Evolutionary conservation across 2,888 invertebrate genomes (phyloP), one percentile per base, ranked within the genome.

Genomic region (Monochamus alternatus): DNA sequence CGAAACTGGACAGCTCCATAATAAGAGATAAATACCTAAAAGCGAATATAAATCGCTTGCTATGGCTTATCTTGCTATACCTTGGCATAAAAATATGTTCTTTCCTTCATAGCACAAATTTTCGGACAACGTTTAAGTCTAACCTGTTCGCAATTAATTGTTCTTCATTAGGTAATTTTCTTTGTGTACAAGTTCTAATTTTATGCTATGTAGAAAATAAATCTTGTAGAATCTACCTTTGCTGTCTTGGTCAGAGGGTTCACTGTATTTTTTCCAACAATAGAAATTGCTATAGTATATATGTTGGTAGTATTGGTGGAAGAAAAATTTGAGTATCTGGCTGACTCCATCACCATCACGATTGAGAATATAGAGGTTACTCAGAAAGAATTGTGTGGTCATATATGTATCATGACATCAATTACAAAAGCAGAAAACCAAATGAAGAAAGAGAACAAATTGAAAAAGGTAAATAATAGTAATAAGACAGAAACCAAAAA

Each of bases 311-410:
- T 43, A 43, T 5, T 66, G 43, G 58, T 65, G 10, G 63, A 44
- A 44, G 10, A 65, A 5, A 73, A 55, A 59, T 66, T 73, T 58
- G 73, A 73, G 1, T 58, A 73, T 55, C 44, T 73, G 10, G 43
- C 65, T 10, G 59, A 66, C 52, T 32, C 58, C n/a, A 22, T 51
- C 30, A 2, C 22, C 10, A 47, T 51, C 8, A 47, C 51, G 9
- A 31, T 65, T 47, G 31, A 65, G 12, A 65, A 65, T 30, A 51
- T 65, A 22, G 22, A 22, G 51, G 43, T 47, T 30, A 9, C 4
- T 30, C 9, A 47, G 22, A 9, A 31, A 31, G 44, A 51, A 10
- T 12, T 8, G 4, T 51, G 30, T 10, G 47, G 8, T 12, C 3
- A 47, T 65, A 10, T 30, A 10, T 9, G 9, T 14, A 14, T 14